phyloP scores from a whole-genome alignment of 2,113 vertebrate genomes.

The Oncorhynchus masou region DNA sequence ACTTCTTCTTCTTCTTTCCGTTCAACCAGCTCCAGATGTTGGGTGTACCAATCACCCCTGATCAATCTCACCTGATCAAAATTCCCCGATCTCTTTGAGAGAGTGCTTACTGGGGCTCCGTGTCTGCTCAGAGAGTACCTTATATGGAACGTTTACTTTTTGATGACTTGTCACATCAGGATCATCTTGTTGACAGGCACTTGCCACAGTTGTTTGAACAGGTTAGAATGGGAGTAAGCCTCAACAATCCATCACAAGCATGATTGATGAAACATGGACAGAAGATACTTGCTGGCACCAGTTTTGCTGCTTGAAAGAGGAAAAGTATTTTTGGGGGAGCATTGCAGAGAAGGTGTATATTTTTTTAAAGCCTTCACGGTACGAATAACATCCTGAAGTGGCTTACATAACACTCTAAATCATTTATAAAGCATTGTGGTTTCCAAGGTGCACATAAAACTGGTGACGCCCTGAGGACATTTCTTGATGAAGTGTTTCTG shows the following conservation, averaged over 20 bases:
- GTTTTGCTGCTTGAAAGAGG: not conserved
- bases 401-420: too few species aligned
- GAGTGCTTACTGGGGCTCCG: not conserved
- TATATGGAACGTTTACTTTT: not conserved
- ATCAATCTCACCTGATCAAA: not conserved
- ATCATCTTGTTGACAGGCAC: not conserved
- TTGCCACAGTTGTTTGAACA: slow-evolving; percentile 1
- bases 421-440: too few species aligned
- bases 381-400: too few species aligned
- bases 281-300: not conserved
- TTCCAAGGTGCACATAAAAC: too few species aligned
- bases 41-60: not conserved
- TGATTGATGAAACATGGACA: not conserved
- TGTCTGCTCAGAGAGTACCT: not conserved
- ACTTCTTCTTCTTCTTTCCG: not conserved
- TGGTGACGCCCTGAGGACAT: too few species aligned
- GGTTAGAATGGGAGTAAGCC: not conserved
- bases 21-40: not conserved
- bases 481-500: too few species aligned
- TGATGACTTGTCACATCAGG: not conserved
- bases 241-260: not conserved
- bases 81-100: not conserved
- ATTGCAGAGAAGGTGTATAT: not conserved
- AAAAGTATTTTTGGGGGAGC: not conserved
- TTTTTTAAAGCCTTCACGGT: too few species aligned